Evolutionary conservation across 2,888 invertebrate species (phyloP).

Genomic region (Xylophagus ater): DNA sequence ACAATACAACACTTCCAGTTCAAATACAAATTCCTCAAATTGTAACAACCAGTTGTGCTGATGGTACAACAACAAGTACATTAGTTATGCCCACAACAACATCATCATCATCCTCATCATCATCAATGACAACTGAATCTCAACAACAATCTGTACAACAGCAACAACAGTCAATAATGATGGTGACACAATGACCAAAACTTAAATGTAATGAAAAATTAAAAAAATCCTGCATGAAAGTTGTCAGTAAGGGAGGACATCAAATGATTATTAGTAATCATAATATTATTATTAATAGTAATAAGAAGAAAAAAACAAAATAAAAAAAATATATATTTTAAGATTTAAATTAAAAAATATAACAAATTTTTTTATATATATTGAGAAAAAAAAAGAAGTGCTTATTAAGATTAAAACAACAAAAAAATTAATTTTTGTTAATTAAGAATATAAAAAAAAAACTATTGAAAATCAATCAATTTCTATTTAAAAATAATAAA

Average conservation of each 20-base stretch:
- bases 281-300: neutral
- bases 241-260: neutral
- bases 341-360: too few species aligned
- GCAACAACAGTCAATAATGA: constrained; percentile 5
- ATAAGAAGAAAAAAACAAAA: too few species aligned
- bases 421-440: too few species aligned
- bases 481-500: too few species aligned
- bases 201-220: constrained; percentile 11
- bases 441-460: too few species aligned
- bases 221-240: neutral
- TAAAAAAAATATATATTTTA: too few species aligned
- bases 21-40: constrained; percentile 53
- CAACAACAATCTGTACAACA: too few species aligned
- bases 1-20: constrained; percentile 48
- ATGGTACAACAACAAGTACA: constrained; percentile 20
- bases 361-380: too few species aligned
- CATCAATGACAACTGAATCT: constrained; percentile 13
- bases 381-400: too few species aligned
- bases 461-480: too few species aligned
- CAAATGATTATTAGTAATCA: neutral
- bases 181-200: constrained; percentile 15
- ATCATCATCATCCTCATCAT: too few species aligned
- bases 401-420: too few species aligned
- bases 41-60: constrained; percentile 22
- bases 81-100: constrained; percentile 16